Percentiles rank a stretch among this genome's conserved stretches.
These are phyloP conservation scores for Atherix ibis DNA, from an alignment of 2,888 invertebrate genomes.

Conservation along the genomic window DNA sequence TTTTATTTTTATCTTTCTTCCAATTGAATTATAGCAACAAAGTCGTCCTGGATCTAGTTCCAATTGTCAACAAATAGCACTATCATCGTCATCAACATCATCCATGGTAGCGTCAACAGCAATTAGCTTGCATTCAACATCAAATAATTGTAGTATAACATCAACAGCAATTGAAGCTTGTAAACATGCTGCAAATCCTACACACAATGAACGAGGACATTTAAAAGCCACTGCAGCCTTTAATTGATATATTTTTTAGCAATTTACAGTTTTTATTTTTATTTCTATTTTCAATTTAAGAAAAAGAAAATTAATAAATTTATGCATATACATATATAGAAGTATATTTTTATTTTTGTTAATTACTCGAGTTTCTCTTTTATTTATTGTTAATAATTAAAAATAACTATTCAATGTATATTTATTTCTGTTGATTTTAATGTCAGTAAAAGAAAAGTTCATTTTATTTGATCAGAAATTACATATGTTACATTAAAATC, in stretches of 20 bases:
- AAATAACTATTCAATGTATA: too few species aligned
- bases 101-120: constrained; percentile 3
- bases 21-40: constrained; percentile 1
- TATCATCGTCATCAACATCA: constrained; percentile 12
- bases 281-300: too few species aligned
- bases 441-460: too few species aligned
- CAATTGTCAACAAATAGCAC: constrained; percentile 6
- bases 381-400: too few species aligned
- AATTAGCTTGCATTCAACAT: background rate
- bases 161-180: constrained; percentile 14
- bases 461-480: too few species aligned
- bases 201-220: constrained; percentile 14
- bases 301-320: too few species aligned
- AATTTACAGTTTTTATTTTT: too few species aligned
- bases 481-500: too few species aligned
- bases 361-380: too few species aligned
- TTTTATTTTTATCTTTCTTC: constrained; percentile 1
- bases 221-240: constrained; percentile 17
- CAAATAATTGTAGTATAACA: constrained; percentile 1
- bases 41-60: constrained; percentile 5
- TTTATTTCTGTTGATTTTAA: too few species aligned
- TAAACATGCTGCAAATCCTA: constrained; percentile 15
- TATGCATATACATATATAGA: too few species aligned
- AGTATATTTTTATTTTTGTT: too few species aligned
- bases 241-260: constrained; percentile 10